Evolutionary conservation across 2,888 invertebrate species (phyloP), one percentile per base, ranked within the genome.

Genomic region (Cerastis leucographa): DNA sequence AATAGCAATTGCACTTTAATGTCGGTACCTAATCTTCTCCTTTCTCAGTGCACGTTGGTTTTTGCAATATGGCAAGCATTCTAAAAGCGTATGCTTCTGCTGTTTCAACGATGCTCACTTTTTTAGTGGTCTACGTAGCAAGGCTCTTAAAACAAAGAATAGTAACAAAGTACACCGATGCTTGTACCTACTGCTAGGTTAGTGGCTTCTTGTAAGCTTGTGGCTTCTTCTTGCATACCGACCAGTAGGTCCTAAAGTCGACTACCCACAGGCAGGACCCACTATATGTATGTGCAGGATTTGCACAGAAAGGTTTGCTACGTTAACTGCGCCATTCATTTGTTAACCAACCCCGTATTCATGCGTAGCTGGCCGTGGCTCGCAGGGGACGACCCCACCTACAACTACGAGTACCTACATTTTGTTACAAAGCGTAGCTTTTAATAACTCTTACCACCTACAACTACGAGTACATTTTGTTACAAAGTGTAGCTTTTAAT

Each of bases 41-140:
- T 62, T 35, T 51, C 42, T 54, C 51, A 56, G 40, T 56, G 29
- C 78, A 46, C 25, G 25, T 40, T 29, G 19, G 12, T n/a, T 17
- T 25, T 29, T 17, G 22, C 3, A 59, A 8, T 14, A 51, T 25
- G 49, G 44, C 51, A 71, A 61, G 51, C 61, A 46, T 19, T 46
- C 44, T 62, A 80, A 25, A 77, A 77, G 72, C 80, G 14, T 71
- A 25, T 35, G 35, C 49, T 42, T 44, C 49, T n/a, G 22, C 25
- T 46, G 54, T 29, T 19, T 25, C 9, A 46, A 44, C 11, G 22
- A 44, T 62, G 76, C 61, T 40, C 46, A 59, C 40, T 25, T 29
- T 40, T 49, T 29, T 74, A 4, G 29, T 72, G 11, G 8, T 8
- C 35, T 46, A 40, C 17, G 19, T 25, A 19, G 35, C 51, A n/a